Conservation (phyloP, 2,113 vertebrate species). For the Platysternon megacephalum region DNA sequence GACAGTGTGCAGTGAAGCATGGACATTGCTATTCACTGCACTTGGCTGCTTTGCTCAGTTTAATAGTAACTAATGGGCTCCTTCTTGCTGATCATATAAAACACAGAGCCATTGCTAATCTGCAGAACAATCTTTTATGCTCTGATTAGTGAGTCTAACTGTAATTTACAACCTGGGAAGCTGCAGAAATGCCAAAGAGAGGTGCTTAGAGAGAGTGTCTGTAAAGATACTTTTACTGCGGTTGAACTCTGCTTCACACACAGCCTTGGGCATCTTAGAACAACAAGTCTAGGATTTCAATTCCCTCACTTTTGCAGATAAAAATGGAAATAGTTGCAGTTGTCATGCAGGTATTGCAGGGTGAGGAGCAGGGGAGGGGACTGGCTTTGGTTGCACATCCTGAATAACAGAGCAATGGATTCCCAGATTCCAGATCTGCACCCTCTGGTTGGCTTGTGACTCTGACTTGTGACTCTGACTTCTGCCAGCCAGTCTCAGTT, state of each 20-base stretch:
- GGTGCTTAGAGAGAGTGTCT: not conserved
- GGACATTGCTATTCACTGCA: fast-evolving
- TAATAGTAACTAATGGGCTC: not conserved
- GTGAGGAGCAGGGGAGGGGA: not conserved
- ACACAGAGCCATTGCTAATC: not conserved
- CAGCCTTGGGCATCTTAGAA: not conserved
- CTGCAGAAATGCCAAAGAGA: fast-evolving
- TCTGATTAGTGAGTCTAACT: not conserved
- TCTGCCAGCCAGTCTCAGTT: not conserved
- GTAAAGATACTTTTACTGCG: fast-evolving
- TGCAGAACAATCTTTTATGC: fast-evolving
- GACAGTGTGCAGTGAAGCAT: fast-evolving
- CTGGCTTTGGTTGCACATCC: not conserved
- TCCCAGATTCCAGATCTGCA: not conserved
- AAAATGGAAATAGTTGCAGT: not conserved
- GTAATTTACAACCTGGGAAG: fast-evolving
- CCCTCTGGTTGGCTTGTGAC: not conserved
- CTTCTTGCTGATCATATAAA: fast-evolving
- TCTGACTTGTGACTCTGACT: not conserved
- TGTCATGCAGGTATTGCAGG: not conserved
- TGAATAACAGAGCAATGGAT: not conserved
- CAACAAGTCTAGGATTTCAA: not conserved
- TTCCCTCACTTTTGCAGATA: not conserved
- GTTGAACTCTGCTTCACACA: not conserved
- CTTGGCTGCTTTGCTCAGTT: not conserved